phyloP scores from a whole-genome alignment of 2,797 vertebrate genomes.

The Cossypha niveicapilla region DNA sequence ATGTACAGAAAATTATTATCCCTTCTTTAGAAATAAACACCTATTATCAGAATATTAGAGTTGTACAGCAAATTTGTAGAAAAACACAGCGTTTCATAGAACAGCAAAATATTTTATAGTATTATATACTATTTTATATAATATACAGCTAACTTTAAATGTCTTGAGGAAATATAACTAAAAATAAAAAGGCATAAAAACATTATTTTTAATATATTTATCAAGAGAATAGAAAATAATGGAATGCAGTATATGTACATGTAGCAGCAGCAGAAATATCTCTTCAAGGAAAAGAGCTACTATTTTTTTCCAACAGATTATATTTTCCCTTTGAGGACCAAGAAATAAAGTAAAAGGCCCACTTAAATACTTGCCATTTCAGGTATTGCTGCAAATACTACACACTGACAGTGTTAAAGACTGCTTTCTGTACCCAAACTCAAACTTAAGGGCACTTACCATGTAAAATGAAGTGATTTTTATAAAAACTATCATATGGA shows the following conservation, averaged over 20 bases:
- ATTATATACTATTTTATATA: neutral
- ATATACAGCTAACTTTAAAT: neutral
- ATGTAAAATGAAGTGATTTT: neutral
- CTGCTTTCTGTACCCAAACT: neutral
- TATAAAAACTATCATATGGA: neutral
- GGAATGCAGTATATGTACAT: neutral
- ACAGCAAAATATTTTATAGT: neutral
- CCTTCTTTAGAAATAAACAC: neutral
- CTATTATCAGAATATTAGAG: neutral
- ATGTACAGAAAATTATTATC: neutral
- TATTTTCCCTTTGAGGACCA: neutral
- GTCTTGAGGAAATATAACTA: neutral
- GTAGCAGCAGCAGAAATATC: neutral
- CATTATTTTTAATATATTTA: neutral
- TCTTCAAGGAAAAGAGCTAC: neutral
- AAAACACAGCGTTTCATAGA: neutral
- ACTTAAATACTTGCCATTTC: neutral
- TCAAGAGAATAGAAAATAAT: neutral
- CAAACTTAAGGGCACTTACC: neutral
- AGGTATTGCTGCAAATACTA: neutral
- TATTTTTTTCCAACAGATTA: neutral
- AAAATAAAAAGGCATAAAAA: neutral
- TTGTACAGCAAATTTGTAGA: neutral
- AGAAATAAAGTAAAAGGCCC: neutral
- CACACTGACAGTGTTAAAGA: neutral